Percentiles rank a stretch among this genome's conserved stretches.
These are phyloP conservation scores for Drosophila yooni DNA, from an alignment of 2,888 invertebrate genomes.

Conservation along the genomic window DNA sequence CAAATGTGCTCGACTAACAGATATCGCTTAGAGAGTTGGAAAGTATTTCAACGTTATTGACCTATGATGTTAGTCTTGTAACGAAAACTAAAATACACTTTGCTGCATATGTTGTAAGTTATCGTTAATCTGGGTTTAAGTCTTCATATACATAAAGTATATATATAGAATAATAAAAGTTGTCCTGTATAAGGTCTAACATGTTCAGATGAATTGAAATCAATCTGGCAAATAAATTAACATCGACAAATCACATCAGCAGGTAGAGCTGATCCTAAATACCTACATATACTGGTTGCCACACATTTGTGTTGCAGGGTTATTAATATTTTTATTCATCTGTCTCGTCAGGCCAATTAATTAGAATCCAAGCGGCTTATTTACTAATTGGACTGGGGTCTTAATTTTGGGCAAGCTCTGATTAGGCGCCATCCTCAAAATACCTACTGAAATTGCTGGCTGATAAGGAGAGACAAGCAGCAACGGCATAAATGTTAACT, in stretches of 20 bases:
- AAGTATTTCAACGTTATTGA: not conserved
- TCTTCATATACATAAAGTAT: too few species aligned
- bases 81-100: too few species aligned
- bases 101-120: too few species aligned
- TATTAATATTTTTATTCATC: not conserved
- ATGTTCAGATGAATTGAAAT: not conserved
- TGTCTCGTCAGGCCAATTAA: constrained; percentile 53
- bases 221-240: not conserved
- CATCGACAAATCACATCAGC: not conserved
- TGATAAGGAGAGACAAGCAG: constrained; percentile 58
- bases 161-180: too few species aligned
- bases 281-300: not conserved
- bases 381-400: constrained; percentile 60
- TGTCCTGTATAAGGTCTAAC: too few species aligned
- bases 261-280: not conserved
- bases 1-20: not conserved
- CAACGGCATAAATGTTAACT: constrained; percentile 47
- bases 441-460: constrained; percentile 14
- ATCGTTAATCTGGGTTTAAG: too few species aligned
- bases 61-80: too few species aligned
- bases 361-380: constrained; percentile 63
- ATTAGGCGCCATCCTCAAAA: constrained; percentile 43
- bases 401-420: constrained; percentile 36
- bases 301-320: not conserved
- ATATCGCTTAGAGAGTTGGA: not conserved